phyloP scores from a whole-genome alignment of 2,888 invertebrate species.

The Muscina levida region DNA sequence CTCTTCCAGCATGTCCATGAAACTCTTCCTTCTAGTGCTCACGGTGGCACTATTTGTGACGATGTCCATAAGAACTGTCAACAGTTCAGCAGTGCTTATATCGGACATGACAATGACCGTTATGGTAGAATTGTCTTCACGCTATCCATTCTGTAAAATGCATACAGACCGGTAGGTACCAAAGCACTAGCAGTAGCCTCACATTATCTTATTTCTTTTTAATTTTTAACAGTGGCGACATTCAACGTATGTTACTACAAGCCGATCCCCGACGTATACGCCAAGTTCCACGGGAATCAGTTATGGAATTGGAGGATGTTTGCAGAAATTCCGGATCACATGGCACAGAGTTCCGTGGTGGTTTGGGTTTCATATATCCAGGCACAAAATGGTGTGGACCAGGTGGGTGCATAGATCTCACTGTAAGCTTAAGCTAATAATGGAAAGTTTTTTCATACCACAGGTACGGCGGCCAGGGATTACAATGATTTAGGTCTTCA shows the following conservation, averaged over 20 bases:
- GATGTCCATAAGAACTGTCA: constrained; percentile 43
- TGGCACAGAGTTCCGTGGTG: constrained; percentile 78
- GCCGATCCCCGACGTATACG: constrained; percentile 82
- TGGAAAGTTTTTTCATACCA: not conserved
- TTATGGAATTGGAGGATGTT: constrained; percentile 82
- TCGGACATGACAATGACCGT: constrained; percentile 84
- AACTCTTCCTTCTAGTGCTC: constrained; percentile 55
- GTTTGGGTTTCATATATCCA: constrained; percentile 82
- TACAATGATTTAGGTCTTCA: constrained; percentile 85
- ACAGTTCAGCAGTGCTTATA: constrained; percentile 81
- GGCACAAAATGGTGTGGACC: constrained; percentile 91
- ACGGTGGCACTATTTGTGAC: constrained; percentile 57
- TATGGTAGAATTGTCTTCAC: constrained; percentile 84
- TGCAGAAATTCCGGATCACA: constrained; percentile 80
- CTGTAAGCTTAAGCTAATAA: too few species aligned
- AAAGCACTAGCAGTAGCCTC: not conserved
- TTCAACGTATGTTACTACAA: constrained; percentile 82
- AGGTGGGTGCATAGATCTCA: constrained; percentile 77
- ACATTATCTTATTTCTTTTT: not conserved
- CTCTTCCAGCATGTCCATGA: constrained; percentile 59
- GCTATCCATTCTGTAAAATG: constrained; percentile 83
- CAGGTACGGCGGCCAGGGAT: constrained; percentile 83
- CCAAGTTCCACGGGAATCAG: constrained; percentile 83
- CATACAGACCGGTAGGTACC: constrained; percentile 82
- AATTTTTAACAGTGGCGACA: constrained; percentile 80